phyloP scores from a whole-genome alignment of 2,113 vertebrate genomes.

The Oplegnathus fasciatus region DNA sequence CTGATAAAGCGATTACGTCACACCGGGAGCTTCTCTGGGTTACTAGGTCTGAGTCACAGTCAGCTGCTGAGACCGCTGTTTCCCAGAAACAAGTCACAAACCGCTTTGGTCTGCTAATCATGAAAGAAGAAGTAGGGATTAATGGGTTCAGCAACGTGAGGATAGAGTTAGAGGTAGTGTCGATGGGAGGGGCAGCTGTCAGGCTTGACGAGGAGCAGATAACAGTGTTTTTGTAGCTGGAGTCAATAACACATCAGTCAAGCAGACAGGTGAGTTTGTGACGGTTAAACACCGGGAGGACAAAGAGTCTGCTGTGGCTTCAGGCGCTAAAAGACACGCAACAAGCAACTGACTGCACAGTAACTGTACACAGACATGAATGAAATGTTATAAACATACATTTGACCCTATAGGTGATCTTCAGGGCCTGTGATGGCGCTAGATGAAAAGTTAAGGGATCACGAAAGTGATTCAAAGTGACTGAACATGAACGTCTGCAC shows the following conservation, averaged over 20 bases:
- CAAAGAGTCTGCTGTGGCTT: conserved; percentile 16
- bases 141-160: background rate
- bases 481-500: too few relatives aligned
- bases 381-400: background rate
- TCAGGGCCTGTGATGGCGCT: background rate
- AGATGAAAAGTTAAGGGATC: too few relatives aligned
- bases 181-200: conserved; percentile 23
- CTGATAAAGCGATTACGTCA: background rate
- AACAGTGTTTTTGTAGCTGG: conserved; percentile 27
- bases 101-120: conserved; percentile 12
- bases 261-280: conserved; percentile 1
- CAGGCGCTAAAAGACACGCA: conserved; percentile 5
- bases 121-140: conserved; percentile 39
- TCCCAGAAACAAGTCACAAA: conserved; percentile 31
- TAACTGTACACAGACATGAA: background rate
- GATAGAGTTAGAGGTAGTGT: background rate
- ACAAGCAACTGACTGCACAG: background rate
- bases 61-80: conserved; percentile 32
- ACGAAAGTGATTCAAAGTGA: too few relatives aligned
- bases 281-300: background rate
- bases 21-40: conserved; percentile 15
- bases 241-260: conserved; percentile 58
- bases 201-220: conserved; percentile 5
- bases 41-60: conserved; percentile 47
- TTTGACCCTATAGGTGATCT: background rate